Conservation (phyloP, 2,888 invertebrate species). For the Lasioglossum leucozonium region DNA sequence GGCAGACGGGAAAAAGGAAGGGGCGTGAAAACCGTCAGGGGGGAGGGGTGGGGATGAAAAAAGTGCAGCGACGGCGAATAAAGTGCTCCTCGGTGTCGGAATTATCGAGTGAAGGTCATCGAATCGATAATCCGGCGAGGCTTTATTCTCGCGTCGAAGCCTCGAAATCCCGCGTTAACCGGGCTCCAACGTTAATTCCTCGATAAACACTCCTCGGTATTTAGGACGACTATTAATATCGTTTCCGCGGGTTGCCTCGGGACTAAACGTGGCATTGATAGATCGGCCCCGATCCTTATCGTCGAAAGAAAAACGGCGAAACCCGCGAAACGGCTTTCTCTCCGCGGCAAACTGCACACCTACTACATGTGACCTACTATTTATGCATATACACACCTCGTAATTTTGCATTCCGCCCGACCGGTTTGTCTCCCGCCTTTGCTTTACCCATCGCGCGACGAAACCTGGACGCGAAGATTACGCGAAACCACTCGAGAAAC, state of each 20-base stretch:
- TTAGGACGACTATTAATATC: conserved; percentile 57
- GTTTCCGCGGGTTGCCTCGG: conserved; percentile 34
- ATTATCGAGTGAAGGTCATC: conserved; percentile 18
- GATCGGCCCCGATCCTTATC: conserved; percentile 53
- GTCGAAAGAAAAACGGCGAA: conserved; percentile 44
- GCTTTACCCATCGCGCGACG: neutral
- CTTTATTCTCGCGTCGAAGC: conserved; percentile 9
- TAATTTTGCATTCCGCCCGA: conserved; percentile 8
- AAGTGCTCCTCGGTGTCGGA: conserved; percentile 10
- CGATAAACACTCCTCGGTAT: conserved; percentile 53
- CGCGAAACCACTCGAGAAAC: neutral
- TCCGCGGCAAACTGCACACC: neutral
- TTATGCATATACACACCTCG: conserved; percentile 14
- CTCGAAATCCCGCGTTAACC: conserved; percentile 36
- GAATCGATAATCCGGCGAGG: conserved; percentile 1
- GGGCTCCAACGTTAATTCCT: conserved; percentile 38
- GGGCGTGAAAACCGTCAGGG: neutral
- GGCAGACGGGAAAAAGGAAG: neutral
- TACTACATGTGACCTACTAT: conserved; percentile 40
- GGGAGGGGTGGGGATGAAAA: neutral
- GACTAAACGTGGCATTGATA: conserved; percentile 57
- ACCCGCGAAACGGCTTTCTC: conserved; percentile 10
- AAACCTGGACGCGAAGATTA: neutral
- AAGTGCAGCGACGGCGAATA: neutral
- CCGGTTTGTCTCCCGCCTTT: conserved; percentile 16